A percentile compares a stretch with the other conserved stretches of the same genome.
Conservation (phyloP, 2,888 invertebrate genomes). For the Apomyelois bistriatella region DNA sequence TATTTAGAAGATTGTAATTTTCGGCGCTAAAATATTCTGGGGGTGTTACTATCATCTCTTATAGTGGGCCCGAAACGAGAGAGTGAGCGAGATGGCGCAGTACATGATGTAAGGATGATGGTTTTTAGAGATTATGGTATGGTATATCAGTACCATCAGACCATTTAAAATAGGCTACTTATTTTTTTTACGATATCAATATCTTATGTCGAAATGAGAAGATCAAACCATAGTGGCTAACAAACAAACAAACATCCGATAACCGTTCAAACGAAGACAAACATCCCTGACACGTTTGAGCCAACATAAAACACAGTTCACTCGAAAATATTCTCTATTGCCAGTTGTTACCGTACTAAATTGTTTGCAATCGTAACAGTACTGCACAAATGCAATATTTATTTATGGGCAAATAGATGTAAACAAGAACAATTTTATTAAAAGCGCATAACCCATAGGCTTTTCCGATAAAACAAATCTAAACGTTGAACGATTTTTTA, state of each 20-base stretch:
- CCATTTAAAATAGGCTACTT: not conserved
- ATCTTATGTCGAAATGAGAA: not conserved
- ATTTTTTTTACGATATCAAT: too few relatives aligned
- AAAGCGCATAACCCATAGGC: not conserved
- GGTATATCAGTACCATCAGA: too few relatives aligned
- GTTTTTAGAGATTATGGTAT: too few relatives aligned
- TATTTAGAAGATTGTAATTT: too few relatives aligned
- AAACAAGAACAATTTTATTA: not conserved
- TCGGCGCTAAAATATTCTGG: too few relatives aligned
- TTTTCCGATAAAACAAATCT: not conserved
- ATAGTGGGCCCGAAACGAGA: too few relatives aligned
- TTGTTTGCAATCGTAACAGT: not conserved
- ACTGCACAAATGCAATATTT: constrained; percentile 3
- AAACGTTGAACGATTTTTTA: not conserved
- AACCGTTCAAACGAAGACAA: constrained; percentile 5
- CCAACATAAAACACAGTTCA: not conserved
- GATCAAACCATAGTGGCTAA: constrained; percentile 2
- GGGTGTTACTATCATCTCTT: too few relatives aligned
- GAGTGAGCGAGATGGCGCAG: too few relatives aligned
- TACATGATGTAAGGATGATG: too few relatives aligned
- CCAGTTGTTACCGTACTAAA: not conserved
- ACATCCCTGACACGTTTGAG: constrained; percentile 4
- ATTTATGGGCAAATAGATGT: constrained; percentile 1
- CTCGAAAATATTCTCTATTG: not conserved
- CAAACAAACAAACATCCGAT: constrained; percentile 2